Evolutionary conservation across 1,140 invertebrate genomes (phyloP).

Genomic region (Myzus persicae): DNA sequence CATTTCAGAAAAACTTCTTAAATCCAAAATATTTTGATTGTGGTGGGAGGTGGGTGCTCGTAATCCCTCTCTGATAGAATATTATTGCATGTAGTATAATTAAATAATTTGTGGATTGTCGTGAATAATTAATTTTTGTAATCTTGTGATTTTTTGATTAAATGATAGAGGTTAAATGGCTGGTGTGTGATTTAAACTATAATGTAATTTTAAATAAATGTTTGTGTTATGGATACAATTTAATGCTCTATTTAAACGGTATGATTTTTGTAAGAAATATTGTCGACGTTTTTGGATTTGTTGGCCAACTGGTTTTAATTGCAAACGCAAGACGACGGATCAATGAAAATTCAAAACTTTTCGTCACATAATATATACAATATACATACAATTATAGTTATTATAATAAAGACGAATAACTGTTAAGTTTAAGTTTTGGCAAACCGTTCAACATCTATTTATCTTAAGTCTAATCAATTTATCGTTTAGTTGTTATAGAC

Average conservation of each 20-base stretch:
- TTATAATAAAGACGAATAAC: not conserved
- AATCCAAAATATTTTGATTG: no score
- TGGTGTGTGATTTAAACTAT: not conserved
- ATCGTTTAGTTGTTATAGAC: not conserved
- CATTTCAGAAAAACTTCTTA: no score
- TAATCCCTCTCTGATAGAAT: not conserved
- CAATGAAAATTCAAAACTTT: not conserved
- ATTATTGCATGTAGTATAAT: not conserved
- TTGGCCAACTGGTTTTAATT: not conserved
- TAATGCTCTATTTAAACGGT: no score
- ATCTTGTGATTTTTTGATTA: not conserved
- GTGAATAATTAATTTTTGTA: not conserved
- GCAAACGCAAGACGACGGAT: not conserved
- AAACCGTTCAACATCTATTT: not conserved
- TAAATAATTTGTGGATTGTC: not conserved
- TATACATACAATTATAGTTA: not conserved
- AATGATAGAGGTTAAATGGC: not conserved
- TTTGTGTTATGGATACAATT: not conserved
- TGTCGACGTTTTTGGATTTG: not conserved
- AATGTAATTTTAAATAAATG: not conserved
- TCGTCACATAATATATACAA: not conserved
- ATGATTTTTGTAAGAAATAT: not conserved
- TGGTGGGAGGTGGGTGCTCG: no score
- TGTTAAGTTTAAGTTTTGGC: not conserved
- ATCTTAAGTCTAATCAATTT: not conserved